phyloP scores from a whole-genome alignment of 2,797 vertebrate species.

The Sebastes hopkinsi region DNA sequence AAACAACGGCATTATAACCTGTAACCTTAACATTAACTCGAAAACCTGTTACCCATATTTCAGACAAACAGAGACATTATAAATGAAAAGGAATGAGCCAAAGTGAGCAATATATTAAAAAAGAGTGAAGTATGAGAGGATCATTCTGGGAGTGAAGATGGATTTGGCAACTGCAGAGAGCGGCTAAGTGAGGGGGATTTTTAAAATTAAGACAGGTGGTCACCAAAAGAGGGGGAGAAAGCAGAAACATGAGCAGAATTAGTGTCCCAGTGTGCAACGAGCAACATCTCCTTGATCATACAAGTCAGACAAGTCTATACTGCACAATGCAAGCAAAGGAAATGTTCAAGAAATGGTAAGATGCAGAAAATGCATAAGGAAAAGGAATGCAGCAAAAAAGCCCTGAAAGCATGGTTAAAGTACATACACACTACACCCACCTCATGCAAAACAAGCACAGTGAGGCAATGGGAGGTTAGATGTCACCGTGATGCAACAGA shows the following conservation, averaged over 20 bases:
- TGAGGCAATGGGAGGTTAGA: background rate
- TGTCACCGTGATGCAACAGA: background rate
- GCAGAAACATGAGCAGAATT: background rate
- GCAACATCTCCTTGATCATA: background rate
- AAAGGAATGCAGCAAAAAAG: background rate
- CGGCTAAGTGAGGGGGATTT: background rate
- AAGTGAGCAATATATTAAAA: background rate
- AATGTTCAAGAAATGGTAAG: background rate
- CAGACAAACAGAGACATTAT: background rate
- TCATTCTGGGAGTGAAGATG: constrained; percentile 7
- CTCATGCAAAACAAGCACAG: background rate
- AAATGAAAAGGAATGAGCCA: constrained; percentile 3
- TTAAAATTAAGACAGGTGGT: background rate
- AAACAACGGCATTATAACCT: constrained; percentile 7
- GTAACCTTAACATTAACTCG: constrained; percentile 11
- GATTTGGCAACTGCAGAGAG: constrained; percentile 1
- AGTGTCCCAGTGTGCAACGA: background rate
- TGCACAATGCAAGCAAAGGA: background rate
- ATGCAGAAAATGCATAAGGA: background rate
- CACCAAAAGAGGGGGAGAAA: background rate
- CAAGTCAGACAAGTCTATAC: background rate
- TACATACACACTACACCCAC: background rate
- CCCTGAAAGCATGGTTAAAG: background rate
- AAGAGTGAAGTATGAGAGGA: background rate
- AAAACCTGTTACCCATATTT: background rate